Percentiles rank a stretch among this genome's conserved stretches.
Conservation (phyloP, 2,797 vertebrate species). For the Trachops cirrhosus region DNA sequence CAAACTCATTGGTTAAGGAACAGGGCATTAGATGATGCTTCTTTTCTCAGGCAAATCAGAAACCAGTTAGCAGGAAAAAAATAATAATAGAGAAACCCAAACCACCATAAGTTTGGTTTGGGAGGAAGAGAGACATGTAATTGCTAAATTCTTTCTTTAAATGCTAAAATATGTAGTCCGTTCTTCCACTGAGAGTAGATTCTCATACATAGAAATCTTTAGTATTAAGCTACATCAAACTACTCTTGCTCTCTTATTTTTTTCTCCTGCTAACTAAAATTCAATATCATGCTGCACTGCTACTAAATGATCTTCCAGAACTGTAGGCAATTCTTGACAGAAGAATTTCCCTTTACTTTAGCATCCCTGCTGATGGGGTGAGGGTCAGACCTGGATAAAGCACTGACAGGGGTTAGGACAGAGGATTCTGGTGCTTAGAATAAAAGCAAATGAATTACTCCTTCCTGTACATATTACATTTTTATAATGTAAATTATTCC, state of each 20-base stretch:
- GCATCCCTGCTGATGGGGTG: neutral
- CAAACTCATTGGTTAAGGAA: neutral
- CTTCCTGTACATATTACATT: neutral
- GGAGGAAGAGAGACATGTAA: neutral
- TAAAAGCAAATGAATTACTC: slow-evolving; percentile 23
- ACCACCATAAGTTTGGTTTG: neutral
- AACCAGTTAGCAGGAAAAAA: slow-evolving; percentile 8
- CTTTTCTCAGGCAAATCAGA: neutral
- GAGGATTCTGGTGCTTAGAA: neutral
- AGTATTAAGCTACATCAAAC: neutral
- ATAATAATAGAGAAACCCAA: neutral
- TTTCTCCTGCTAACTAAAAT: neutral
- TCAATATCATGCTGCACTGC: neutral
- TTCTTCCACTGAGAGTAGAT: neutral
- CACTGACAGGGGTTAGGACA: neutral
- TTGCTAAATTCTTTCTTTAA: neutral
- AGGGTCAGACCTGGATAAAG: neutral
- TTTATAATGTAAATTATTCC: slow-evolving; percentile 35
- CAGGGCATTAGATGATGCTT: neutral
- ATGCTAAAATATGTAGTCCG: neutral
- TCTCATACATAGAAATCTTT: neutral
- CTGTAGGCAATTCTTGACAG: neutral
- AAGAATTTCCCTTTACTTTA: neutral
- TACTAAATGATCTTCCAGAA: neutral
- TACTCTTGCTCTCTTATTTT: neutral